Conservation (phyloP, 2,797 vertebrate species). For the Urocyon cinereoargenteus region DNA sequence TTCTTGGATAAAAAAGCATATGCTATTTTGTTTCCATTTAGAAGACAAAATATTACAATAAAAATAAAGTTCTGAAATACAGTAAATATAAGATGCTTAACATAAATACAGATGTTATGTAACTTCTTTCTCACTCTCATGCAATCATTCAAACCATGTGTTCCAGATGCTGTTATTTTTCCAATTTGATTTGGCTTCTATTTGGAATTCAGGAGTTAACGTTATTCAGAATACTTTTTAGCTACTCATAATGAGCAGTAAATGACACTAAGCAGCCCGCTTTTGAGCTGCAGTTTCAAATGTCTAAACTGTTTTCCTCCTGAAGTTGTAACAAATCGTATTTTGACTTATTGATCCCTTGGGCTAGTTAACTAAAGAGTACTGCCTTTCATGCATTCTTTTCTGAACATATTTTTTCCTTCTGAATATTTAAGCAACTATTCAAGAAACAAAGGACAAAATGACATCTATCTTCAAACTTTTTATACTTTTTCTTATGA, state of each 20-base stretch:
- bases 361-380: background rate
- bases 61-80: background rate
- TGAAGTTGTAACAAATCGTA: background rate
- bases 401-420: background rate
- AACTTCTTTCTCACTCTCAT: background rate
- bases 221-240: background rate
- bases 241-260: background rate
- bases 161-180: background rate
- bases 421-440: conserved; percentile 15
- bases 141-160: background rate
- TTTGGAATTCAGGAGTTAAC: background rate
- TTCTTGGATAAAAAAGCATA: background rate
- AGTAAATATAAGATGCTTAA: background rate
- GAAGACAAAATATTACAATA: background rate
- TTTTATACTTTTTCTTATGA: background rate
- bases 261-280: background rate
- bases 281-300: conserved; percentile 11
- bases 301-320: conserved; percentile 8
- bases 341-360: background rate
- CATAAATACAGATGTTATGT: background rate
- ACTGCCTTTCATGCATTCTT: background rate
- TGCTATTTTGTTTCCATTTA: background rate
- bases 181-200: background rate
- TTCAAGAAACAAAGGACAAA: conserved; percentile 33
- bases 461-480: background rate